Base-by-base conservation (phyloP, 1,140 invertebrate genomes). In the Laupala kohalensis region DNA sequence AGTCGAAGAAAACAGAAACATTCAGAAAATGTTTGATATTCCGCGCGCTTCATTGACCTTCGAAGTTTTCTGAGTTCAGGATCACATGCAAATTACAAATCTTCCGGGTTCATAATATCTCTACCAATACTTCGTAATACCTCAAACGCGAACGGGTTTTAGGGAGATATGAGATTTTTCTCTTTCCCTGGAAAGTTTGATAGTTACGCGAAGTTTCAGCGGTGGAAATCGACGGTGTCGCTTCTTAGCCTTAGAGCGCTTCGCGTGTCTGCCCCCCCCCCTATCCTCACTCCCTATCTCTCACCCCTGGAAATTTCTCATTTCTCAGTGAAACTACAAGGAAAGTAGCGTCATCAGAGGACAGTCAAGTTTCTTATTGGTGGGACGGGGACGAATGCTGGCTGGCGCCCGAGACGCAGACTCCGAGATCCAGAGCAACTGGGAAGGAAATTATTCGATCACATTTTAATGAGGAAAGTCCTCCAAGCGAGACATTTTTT, bases 401-500 rank as follows among this genome's bases (percentile, higher is more conserved):
- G 19, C n/a, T 19, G 15, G 23, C 26, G 0, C 25, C 66, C 6
- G 19, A 37, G 19, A 68, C 30, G 30, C 30, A 37, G 30, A 37
- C 30, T 37, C 30, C 30, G 15, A 15, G 30, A 37, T 37, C 30
- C 30, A 6, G 30, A 37, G 30, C 30, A 37, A 37, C 67, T 68
- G 26, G 67, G 67, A 30, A 72, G 71, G 68, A 66, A 72, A 72
- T 72, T 69, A 67, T 67, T 69, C 71, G 71, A 72, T 72, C 71
- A 72, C 71, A 69, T 67, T 72, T 72, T 72, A 72, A 72, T 72
- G 68, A 69, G 71, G 28, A 69, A 72, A 72, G 71, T 69, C 71
- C 26, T 53, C 67, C 53, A 27, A 29, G 66, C 66, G 71, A 29
- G 30, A 69, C 67, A 68, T 15, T 26, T 64, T 70, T 64, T 64